These are phyloP conservation scores for Molossus molossus DNA, from an alignment of 2,797 vertebrate genomes.

Conservation along the genomic window DNA sequence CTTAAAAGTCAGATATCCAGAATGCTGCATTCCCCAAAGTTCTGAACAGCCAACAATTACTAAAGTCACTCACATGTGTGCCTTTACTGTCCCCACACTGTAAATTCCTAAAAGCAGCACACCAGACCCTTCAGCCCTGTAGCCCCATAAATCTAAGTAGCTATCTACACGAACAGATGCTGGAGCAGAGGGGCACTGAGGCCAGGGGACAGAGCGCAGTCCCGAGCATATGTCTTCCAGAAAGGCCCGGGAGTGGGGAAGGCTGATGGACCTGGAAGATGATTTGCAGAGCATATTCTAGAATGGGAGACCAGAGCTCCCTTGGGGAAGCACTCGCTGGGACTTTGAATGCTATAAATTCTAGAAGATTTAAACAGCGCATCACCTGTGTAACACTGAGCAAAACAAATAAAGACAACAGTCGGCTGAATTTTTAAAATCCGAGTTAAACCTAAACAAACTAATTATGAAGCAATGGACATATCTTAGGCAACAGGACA, in stretches of 20 bases:
- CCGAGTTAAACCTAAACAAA: slow-evolving; percentile 2
- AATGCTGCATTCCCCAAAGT: neutral
- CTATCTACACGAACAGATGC: neutral
- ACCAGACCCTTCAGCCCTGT: neutral
- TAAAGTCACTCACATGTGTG: neutral
- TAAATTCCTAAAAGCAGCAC: neutral
- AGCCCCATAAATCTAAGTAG: neutral
- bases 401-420: slow-evolving; percentile 12
- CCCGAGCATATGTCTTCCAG: neutral
- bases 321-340: neutral
- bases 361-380: neutral
- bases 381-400: neutral
- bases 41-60: neutral
- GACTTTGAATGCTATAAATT: slow-evolving; percentile 3
- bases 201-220: neutral
- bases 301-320: slow-evolving; percentile 36
- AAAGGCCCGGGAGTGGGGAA: neutral
- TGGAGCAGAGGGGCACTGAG: neutral
- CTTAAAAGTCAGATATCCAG: neutral
- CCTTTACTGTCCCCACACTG: neutral
- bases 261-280: neutral
- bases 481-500: neutral
- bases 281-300: slow-evolving; percentile 1
- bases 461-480: neutral
- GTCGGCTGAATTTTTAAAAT: slow-evolving; percentile 49